A percentile compares a stretch with the other conserved stretches of the same genome.
Conservation (phyloP, 2,888 invertebrate genomes). For the Callyntrura guangdongensis region DNA sequence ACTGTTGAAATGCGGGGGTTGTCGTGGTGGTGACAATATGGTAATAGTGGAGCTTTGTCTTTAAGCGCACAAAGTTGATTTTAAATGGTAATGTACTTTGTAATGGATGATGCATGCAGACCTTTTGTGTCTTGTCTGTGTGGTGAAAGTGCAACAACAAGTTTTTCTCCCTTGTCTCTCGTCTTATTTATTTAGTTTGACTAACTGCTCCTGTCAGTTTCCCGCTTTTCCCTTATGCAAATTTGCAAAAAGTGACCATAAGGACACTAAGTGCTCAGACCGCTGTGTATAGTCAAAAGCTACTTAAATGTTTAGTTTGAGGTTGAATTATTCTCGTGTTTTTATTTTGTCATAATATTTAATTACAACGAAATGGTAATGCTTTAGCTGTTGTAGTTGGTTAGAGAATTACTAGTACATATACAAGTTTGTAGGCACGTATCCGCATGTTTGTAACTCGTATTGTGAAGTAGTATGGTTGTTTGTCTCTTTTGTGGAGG, state of each 20-base stretch:
- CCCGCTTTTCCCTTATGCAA: not conserved
- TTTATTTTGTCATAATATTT: not conserved
- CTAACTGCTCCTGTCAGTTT: not conserved
- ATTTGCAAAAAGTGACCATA: constrained; percentile 18
- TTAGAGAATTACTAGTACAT: not conserved
- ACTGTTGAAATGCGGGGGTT: not conserved
- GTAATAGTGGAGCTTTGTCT: not conserved
- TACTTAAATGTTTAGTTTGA: not conserved
- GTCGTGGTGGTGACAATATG: constrained; percentile 6
- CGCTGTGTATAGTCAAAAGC: not conserved
- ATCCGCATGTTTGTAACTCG: not conserved
- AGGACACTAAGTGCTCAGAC: not conserved
- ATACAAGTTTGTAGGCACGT: not conserved
- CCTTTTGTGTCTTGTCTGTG: not conserved
- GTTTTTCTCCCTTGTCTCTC: not conserved
- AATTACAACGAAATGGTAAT: constrained; percentile 3
- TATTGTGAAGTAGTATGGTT: no score
- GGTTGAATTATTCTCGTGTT: not conserved
- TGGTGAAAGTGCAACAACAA: constrained; percentile 6
- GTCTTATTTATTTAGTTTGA: constrained; percentile 26
- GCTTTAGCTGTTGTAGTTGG: not conserved
- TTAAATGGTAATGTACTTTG: constrained; percentile 4
- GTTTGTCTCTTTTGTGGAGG: not conserved
- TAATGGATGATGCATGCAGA: constrained; percentile 22
- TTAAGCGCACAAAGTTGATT: constrained; percentile 29